Conservation (phyloP, 2,888 invertebrate species). For the Craniophora ligustri region DNA sequence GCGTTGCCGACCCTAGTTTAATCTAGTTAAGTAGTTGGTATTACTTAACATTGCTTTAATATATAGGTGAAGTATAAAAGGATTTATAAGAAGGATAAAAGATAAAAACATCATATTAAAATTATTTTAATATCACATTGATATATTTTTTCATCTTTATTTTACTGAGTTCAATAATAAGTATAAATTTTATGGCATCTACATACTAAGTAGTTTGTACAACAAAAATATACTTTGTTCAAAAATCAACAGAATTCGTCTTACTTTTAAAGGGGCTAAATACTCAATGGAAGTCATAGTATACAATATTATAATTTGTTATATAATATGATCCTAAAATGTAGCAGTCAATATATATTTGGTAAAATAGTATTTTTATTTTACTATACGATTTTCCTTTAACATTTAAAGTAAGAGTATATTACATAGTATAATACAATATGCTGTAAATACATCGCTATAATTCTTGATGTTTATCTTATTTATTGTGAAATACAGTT, state of each 20-base stretch:
- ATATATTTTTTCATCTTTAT: constrained; percentile 56
- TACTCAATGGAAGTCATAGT: constrained; percentile 9
- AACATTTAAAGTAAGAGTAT: neutral
- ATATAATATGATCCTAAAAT: constrained; percentile 6
- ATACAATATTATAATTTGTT: constrained; percentile 2
- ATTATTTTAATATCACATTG: constrained; percentile 57
- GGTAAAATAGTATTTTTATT: constrained; percentile 19
- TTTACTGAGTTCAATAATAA: constrained; percentile 42
- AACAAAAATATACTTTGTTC: constrained; percentile 56
- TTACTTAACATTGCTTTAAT: too few species aligned
- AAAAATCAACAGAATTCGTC: constrained; percentile 33
- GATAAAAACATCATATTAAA: constrained; percentile 36
- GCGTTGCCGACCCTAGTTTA: too few species aligned
- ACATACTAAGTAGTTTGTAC: constrained; percentile 48
- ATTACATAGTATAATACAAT: neutral
- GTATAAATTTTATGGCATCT: constrained; percentile 56
- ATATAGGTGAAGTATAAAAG: neutral
- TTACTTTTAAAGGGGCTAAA: constrained; percentile 18
- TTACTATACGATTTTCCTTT: neutral
- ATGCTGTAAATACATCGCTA: neutral
- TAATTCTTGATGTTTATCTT: neutral
- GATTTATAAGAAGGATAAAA: neutral
- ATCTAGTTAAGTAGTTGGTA: too few species aligned
- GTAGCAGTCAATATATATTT: constrained; percentile 28
- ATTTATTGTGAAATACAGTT: too few species aligned